Evolutionary conservation across 2,888 invertebrate species (phyloP).

Genomic region (Cantharis lateralis): DNA sequence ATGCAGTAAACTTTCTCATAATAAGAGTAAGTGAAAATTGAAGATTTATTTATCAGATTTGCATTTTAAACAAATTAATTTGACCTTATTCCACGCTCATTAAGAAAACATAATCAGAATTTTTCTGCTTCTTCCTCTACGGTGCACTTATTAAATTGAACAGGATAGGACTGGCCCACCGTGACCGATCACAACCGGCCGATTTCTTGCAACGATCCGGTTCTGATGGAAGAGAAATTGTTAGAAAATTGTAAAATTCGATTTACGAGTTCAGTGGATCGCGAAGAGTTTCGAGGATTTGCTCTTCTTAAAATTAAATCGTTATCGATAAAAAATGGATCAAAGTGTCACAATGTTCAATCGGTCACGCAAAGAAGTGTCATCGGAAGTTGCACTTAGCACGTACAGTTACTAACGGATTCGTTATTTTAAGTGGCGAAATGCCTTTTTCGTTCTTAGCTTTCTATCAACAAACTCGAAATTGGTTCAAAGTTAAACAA

Average conservation of each 20-base stretch:
- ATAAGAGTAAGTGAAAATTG: conserved; percentile 3
- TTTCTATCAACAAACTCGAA: not conserved
- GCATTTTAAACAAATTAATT: conserved; percentile 4
- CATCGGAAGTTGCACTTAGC: not conserved
- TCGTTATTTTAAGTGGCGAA: not conserved
- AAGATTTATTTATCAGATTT: conserved; percentile 2
- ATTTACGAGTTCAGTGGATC: too few relatives aligned
- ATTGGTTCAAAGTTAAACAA: not conserved
- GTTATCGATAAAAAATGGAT: not conserved
- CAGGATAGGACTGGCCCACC: not conserved
- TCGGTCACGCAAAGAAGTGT: not conserved
- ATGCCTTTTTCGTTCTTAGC: not conserved
- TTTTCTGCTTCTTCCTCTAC: not conserved
- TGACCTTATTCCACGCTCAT: conserved; percentile 7
- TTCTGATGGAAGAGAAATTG: not conserved
- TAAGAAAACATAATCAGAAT: conserved; percentile 4
- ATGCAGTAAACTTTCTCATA: not conserved
- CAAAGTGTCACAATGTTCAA: not conserved
- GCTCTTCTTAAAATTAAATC: not conserved
- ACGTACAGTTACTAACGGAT: conserved; percentile 1
- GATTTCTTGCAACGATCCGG: not conserved
- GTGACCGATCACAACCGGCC: not conserved
- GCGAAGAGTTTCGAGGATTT: too few relatives aligned
- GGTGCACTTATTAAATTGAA: not conserved
- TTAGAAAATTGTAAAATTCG: not conserved